Conservation (phyloP, 2,113 vertebrate genomes). For the Alectura lathami region DNA sequence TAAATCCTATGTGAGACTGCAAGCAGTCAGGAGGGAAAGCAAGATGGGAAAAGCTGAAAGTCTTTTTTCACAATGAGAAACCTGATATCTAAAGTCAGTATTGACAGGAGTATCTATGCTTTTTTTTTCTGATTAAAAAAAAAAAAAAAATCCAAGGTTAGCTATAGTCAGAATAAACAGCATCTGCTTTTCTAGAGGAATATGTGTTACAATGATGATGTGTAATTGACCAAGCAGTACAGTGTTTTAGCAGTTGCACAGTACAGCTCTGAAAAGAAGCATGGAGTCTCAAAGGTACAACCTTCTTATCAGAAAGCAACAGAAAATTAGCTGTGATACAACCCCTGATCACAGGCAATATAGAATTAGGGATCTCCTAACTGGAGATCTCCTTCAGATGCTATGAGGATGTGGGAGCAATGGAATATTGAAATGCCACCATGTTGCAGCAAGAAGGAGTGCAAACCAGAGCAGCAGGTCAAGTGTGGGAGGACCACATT, state of each 20-base stretch:
- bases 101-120: neutral
- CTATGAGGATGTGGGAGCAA: neutral
- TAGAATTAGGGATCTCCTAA: neutral
- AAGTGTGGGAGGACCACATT: neutral
- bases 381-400: neutral
- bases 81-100: neutral
- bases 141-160: neutral
- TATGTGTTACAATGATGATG: neutral
- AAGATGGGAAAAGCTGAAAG: slow-evolving; percentile 10
- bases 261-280: neutral
- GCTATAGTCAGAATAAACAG: neutral
- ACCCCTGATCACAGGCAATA: neutral
- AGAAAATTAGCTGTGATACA: neutral
- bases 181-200: neutral
- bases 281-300: neutral
- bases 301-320: neutral
- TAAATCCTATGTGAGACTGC: neutral
- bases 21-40: neutral
- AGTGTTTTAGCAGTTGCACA: neutral
- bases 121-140: neutral
- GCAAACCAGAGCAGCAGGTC: neutral
- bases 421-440: neutral
- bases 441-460: neutral
- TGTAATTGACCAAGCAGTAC: neutral
- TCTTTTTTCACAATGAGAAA: neutral